phyloP scores from a whole-genome alignment of 2,888 invertebrate genomes.

The Apocheima hispidaria region DNA sequence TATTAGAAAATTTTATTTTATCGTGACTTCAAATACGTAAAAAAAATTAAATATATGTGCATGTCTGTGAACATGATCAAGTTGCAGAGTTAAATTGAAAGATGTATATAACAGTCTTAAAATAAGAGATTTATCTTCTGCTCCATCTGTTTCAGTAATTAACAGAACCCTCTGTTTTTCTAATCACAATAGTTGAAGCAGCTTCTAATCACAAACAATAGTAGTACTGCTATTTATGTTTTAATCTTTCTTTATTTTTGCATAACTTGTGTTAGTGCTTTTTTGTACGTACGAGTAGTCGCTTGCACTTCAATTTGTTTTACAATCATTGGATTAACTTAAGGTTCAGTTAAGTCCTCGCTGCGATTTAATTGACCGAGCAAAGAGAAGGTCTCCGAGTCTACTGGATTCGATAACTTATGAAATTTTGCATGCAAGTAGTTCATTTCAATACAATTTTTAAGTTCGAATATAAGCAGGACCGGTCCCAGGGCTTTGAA shows the following conservation, averaged over 20 bases:
- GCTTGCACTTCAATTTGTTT: slow-evolving; percentile 12
- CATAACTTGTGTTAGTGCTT: too few relatives aligned
- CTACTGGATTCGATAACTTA: too few relatives aligned
- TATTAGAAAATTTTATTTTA: slow-evolving; percentile 2
- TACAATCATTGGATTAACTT: slow-evolving; percentile 11
- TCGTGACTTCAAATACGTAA: not conserved
- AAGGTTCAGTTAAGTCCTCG: slow-evolving; percentile 7
- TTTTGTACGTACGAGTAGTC: slow-evolving; percentile 8
- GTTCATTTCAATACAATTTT: too few relatives aligned
- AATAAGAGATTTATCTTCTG: slow-evolving; percentile 5
- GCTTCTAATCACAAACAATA: slow-evolving; percentile 3
- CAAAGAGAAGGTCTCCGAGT: too few relatives aligned
- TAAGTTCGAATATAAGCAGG: too few relatives aligned
- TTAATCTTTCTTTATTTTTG: slow-evolving; percentile 9
- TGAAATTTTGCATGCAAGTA: too few relatives aligned
- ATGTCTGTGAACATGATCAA: slow-evolving; percentile 10
- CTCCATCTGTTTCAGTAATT: not conserved
- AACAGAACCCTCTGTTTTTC: slow-evolving; percentile 17
- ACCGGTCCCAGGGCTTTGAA: too few relatives aligned
- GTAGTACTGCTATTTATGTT: slow-evolving; percentile 10
- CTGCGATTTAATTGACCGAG: too few relatives aligned
- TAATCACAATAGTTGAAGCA: slow-evolving; percentile 16
- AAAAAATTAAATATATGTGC: not conserved
- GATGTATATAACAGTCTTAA: not conserved
- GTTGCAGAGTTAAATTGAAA: not conserved